These are phyloP conservation scores for Hafferia zeledoni DNA, from an alignment of 2,797 vertebrate species.

Conservation along the genomic window DNA sequence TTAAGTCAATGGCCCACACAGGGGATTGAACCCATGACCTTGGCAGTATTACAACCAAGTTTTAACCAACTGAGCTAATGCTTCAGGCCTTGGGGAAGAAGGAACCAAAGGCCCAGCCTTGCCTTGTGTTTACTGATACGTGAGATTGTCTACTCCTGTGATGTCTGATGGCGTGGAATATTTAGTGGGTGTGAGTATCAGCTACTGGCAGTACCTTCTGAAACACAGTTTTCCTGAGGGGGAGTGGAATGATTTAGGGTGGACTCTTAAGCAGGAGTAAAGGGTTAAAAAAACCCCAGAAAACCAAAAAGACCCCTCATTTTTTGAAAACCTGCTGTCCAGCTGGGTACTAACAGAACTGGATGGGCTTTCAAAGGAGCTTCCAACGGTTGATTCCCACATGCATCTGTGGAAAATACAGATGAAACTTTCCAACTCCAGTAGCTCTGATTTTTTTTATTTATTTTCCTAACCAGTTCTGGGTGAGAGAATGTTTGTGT, in stretches of 20 bases:
- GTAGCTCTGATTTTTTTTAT: too few species aligned
- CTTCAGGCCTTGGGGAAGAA: background rate
- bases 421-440: background rate
- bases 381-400: background rate
- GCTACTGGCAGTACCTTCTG: background rate
- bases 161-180: background rate
- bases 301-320: background rate
- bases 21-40: too few species aligned
- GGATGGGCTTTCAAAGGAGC: background rate
- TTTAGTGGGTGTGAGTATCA: background rate
- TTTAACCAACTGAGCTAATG: too few species aligned
- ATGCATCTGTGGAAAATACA: background rate
- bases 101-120: background rate
- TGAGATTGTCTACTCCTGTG: accelerated
- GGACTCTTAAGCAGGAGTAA: accelerated
- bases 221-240: background rate
- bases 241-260: background rate
- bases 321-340: background rate
- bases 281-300: background rate
- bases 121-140: background rate
- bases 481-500: background rate
- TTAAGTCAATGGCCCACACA: too few species aligned
- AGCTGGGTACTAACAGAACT: background rate
- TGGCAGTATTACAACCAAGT: too few species aligned
- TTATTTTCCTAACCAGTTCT: background rate